Conservation (phyloP, 2,797 vertebrate species). For the Picus viridis region DNA sequence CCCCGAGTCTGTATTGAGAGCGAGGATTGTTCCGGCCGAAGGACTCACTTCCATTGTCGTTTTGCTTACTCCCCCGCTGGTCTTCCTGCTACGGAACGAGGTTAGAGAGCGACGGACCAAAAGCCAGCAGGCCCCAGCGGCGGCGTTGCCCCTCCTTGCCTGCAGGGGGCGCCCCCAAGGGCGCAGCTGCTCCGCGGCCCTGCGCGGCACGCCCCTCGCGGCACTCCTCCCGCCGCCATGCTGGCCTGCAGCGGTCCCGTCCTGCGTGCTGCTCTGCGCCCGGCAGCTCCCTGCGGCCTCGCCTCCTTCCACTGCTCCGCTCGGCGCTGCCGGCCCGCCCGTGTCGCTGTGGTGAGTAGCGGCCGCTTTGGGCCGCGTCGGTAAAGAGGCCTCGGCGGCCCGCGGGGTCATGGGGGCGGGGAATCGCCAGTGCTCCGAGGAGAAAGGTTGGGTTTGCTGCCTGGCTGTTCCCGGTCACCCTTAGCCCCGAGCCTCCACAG, state of each 20-base stretch:
- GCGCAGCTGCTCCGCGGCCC: not conserved
- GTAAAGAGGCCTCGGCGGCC: not conserved
- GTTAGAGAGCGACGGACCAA: too few relatives aligned
- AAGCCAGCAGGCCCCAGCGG: not conserved
- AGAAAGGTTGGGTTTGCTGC: not conserved
- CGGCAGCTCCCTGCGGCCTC: not conserved
- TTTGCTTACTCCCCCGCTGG: too few relatives aligned
- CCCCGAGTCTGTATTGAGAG: too few relatives aligned
- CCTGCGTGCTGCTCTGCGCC: not conserved
- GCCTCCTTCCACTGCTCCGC: constrained; percentile 66
- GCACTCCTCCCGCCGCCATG: not conserved
- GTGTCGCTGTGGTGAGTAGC: constrained; percentile 78
- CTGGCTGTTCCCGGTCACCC: not conserved
- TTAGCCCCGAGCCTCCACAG: not conserved
- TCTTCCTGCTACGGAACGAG: too few relatives aligned
- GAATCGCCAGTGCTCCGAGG: not conserved
- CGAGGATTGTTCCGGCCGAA: too few relatives aligned
- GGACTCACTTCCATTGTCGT: too few relatives aligned
- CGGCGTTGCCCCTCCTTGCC: not conserved
- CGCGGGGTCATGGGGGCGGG: too few relatives aligned
- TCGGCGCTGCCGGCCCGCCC: constrained; percentile 11
- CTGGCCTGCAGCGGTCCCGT: not conserved
- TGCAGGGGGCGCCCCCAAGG: not conserved
- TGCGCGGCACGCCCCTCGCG: not conserved
- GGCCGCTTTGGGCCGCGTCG: not conserved